These are phyloP conservation scores for Chironomus tepperi DNA, from an alignment of 1,140 invertebrate species.

Conservation along the genomic window DNA sequence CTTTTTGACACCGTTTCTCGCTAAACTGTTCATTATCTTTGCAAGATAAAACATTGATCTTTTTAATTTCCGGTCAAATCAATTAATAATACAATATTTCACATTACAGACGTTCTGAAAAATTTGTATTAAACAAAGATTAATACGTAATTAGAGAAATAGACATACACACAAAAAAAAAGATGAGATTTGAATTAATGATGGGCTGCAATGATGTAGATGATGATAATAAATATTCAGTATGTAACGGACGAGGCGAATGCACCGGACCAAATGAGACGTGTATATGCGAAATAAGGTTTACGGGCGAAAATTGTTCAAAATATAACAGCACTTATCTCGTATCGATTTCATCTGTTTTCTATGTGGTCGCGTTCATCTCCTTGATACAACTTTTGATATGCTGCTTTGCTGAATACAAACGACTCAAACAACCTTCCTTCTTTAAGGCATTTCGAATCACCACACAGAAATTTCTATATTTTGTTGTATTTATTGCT, in stretches of 20 bases:
- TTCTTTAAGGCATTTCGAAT: slow-evolving; percentile 71
- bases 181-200: neutral
- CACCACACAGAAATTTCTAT: slow-evolving; percentile 86
- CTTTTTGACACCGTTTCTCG: no score
- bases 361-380: slow-evolving; percentile 74
- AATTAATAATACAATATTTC: no score
- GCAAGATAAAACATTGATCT: no score
- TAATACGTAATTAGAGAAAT: neutral
- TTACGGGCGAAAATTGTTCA: slow-evolving; percentile 51
- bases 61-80: no score
- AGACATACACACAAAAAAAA: neutral
- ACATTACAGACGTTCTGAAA: no score
- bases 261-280: slow-evolving; percentile 70
- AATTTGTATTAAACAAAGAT: no score
- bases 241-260: slow-evolving; percentile 62
- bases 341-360: slow-evolving; percentile 66
- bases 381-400: slow-evolving; percentile 80
- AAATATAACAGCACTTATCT: slow-evolving; percentile 54
- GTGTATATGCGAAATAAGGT: slow-evolving; percentile 79
- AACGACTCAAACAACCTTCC: slow-evolving; percentile 70
- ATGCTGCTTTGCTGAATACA: slow-evolving; percentile 73
- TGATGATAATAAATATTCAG: neutral
- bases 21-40: no score
- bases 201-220: neutral
- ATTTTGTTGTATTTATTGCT: slow-evolving; percentile 81